Percentiles rank a stretch among this genome's conserved stretches.
phyloP scores from a whole-genome alignment of 2,888 invertebrate genomes.

The Brachypterus glaber region DNA sequence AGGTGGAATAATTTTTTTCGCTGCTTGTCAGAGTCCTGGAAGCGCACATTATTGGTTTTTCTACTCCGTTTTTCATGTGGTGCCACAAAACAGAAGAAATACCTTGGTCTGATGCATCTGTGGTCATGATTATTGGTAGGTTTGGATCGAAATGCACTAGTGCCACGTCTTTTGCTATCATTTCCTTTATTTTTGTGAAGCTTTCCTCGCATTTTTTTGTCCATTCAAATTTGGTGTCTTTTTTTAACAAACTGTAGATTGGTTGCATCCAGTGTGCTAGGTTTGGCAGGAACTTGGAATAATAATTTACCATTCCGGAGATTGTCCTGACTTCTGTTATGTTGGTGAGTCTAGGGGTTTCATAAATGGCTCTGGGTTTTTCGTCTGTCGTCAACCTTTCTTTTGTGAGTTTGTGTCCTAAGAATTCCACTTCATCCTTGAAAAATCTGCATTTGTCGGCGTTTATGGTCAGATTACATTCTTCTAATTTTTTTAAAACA shows the following conservation, averaged over 20 bases:
- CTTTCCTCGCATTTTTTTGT: slow-evolving; percentile 10
- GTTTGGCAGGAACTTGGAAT: slow-evolving; percentile 14
- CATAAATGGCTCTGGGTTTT: slow-evolving; percentile 17
- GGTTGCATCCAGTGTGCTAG: slow-evolving; percentile 9
- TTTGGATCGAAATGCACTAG: slow-evolving; percentile 16
- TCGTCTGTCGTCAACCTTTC: slow-evolving; percentile 13
- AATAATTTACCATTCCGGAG: slow-evolving; percentile 16
- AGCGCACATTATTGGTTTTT: slow-evolving; percentile 8
- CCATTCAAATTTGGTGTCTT: slow-evolving; percentile 13
- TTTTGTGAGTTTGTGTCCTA: slow-evolving; percentile 23
- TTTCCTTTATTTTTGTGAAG: slow-evolving; percentile 12
- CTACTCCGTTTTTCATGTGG: slow-evolving; percentile 8
- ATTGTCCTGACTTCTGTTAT: slow-evolving; percentile 15
- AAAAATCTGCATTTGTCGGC: slow-evolving; percentile 30
- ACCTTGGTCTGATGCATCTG: slow-evolving; percentile 11
- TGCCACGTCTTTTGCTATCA: slow-evolving; percentile 8
- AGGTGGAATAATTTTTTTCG: slow-evolving; percentile 7
- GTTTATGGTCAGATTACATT: slow-evolving; percentile 24
- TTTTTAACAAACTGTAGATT: slow-evolving; percentile 14
- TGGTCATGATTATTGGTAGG: slow-evolving; percentile 10
- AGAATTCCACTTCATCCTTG: slow-evolving; percentile 25
- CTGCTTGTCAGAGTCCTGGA: slow-evolving; percentile 11
- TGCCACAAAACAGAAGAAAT: slow-evolving; percentile 11
- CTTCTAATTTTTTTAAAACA: slow-evolving; percentile 21
- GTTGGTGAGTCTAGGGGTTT: slow-evolving; percentile 12